Conservation (phyloP, 2,888 invertebrate genomes). For the Balanococcus diminutus region DNA sequence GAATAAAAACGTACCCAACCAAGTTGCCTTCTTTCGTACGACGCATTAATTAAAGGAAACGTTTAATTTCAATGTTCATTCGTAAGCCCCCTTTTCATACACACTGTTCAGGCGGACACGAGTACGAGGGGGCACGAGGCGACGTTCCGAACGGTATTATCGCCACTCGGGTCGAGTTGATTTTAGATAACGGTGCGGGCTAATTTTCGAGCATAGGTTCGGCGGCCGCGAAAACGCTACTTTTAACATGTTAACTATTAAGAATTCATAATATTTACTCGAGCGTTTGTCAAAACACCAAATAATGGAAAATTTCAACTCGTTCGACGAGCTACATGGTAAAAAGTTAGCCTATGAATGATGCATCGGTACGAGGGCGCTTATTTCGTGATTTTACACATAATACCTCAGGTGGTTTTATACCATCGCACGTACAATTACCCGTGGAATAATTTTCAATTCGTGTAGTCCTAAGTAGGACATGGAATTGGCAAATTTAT, state of each 20-base stretch:
- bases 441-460: not conserved
- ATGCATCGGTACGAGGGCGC: not conserved
- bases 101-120: too few relatives aligned
- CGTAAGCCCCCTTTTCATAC: not conserved
- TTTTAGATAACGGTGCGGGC: not conserved
- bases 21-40: too few relatives aligned
- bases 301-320: conserved; percentile 8
- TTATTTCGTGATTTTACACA: not conserved
- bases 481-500: not conserved
- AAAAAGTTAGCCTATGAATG: not conserved
- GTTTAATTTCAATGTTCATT: not conserved
- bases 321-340: not conserved
- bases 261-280: conserved; percentile 29
- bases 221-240: not conserved
- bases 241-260: not conserved
- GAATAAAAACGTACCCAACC: not conserved
- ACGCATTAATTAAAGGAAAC: conserved; percentile 15
- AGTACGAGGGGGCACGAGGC: not conserved
- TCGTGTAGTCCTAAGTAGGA: not conserved
- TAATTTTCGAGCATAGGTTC: not conserved
- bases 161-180: not conserved
- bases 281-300: conserved; percentile 1
- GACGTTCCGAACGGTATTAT: not conserved
- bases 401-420: not conserved
- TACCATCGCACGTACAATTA: not conserved